Evolutionary conservation across 2,888 invertebrate genomes (phyloP).

Genomic region (Melinopterus prodromus): DNA sequence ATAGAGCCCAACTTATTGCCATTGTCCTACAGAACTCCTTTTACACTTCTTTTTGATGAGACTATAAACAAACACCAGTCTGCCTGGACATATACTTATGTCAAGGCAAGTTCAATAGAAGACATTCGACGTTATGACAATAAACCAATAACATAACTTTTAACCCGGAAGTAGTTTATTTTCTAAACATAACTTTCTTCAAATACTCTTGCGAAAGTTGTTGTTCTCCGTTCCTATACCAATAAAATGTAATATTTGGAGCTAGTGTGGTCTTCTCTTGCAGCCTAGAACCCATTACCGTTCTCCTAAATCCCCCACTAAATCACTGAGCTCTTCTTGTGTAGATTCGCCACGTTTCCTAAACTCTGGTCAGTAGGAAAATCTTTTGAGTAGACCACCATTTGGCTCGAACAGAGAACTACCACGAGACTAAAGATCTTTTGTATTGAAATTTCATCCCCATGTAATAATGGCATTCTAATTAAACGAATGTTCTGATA

Average conservation of each 20-base stretch:
- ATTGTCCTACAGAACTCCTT: slow-evolving; percentile 8
- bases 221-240: neutral
- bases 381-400: too few species aligned
- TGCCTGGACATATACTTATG: neutral
- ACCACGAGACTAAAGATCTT: neutral
- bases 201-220: neutral
- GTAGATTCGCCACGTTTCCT: neutral
- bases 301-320: slow-evolving; percentile 41
- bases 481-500: neutral
- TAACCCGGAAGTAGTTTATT: too few species aligned
- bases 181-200: too few species aligned
- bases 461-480: neutral
- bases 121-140: neutral
- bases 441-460: neutral
- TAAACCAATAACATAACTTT: neutral
- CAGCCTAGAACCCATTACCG: slow-evolving; percentile 36
- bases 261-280: slow-evolving; percentile 34
- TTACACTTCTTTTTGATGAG: slow-evolving; percentile 16
- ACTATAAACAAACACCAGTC: slow-evolving; percentile 28
- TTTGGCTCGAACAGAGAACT: neutral
- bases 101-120: neutral
- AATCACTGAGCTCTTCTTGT: slow-evolving; percentile 36
- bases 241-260: neutral
- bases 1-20: neutral
- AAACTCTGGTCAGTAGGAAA: neutral